Base-by-base conservation (phyloP, 2,888 invertebrate genomes). In the Gonocerus acuteangulatus region DNA sequence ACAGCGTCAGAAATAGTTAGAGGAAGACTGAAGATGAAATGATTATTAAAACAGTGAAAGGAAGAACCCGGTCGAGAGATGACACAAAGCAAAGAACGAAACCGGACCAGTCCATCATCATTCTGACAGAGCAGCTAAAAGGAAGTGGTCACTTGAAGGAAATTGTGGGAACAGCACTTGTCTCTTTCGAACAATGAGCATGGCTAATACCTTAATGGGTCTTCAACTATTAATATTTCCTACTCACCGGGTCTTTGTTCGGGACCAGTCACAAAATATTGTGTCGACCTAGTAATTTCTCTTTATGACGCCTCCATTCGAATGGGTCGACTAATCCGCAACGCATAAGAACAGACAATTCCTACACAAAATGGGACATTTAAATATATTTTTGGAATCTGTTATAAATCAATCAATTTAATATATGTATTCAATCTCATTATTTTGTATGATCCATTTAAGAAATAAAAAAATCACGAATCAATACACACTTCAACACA, bases 101-200 rank as follows among this genome's bases (percentile, higher is more conserved):
- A 36, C 34, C 2, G 19, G 19, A 36, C 34, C 2, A 51, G 36
- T 3, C 19, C 51, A 51, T 36, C 51, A 51, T 51, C 51, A 19
- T 36, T 51, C 51, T 51, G 51, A 51, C 51, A 54, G 54, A 39
- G 19, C 22, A 52, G 22, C 21, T 34, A 32, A 18, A 34, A 54
- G 54, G 54, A 54, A 54, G 22, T 21, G 42, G 54, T 54, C 54
- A 54, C 54, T 54, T 54, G 54, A 36, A 34, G 39, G 42, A 54
- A 44, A 54, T 54, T 39, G 44, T 54, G 54, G 39, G 54, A 54
- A 44, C 42, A 44, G 42, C 39, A 44, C 42, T 23, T 16, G 39
- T 27, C 44, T 22, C 39, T 23, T 44, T 16, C 23, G 52, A 39
- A 52, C 52, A 52, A 52, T 34, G 27, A 54, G 54, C 54, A 42